These are phyloP conservation scores for Phthorimaea operculella DNA, from an alignment of 1,140 invertebrate genomes.

Conservation along the genomic window DNA sequence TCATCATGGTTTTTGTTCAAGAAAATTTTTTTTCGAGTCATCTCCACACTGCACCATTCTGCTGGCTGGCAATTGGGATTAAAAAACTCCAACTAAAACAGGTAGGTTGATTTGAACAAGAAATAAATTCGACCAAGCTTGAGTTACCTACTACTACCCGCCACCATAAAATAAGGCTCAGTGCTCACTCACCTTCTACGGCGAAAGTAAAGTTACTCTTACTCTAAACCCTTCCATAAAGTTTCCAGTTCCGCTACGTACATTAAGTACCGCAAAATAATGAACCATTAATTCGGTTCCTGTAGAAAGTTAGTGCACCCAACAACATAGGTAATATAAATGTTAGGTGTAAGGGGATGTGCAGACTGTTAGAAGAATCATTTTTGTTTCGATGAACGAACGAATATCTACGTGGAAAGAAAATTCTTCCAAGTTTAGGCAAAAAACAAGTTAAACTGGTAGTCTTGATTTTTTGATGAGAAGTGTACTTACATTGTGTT, in stretches of 20 bases:
- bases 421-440: no score
- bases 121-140: background rate
- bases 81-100: no score
- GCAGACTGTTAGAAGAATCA: background rate
- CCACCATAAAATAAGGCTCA: background rate
- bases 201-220: constrained; percentile 4
- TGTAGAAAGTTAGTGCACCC: constrained; percentile 2
- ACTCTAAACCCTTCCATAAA: background rate
- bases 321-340: background rate
- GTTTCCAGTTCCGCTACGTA: background rate
- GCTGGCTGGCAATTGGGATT: no score
- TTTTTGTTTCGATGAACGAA: no score
- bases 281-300: constrained; percentile 6
- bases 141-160: background rate
- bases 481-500: no score
- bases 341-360: background rate
- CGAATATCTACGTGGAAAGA: no score
- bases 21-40: no score
- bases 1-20: no score
- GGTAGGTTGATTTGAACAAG: background rate
- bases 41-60: no score
- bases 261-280: constrained; percentile 5
- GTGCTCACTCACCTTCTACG: background rate
- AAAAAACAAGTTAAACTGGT: no score
- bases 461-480: no score